Conservation (phyloP, 92 coral and sea anemone genomes). For the Parazoanthus atlanticus region DNA sequence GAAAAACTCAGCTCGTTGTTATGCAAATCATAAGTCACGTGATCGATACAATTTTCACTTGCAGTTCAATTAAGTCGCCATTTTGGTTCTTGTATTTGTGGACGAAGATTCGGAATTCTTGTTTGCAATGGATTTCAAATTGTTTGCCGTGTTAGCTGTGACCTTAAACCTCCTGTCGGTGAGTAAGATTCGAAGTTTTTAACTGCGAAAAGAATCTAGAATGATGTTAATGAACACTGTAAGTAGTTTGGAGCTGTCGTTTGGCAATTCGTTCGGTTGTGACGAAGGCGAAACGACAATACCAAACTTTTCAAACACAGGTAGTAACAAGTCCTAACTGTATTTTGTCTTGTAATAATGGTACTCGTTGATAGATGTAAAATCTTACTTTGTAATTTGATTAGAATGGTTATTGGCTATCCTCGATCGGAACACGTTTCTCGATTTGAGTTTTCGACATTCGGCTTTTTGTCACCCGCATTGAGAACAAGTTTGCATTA, state of each 20-base stretch:
- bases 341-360: neutral
- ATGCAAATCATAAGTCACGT: conserved; percentile 23
- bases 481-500: conserved; percentile 2
- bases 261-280: neutral
- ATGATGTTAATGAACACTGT: neutral
- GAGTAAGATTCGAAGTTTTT: conserved; percentile 33
- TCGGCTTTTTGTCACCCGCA: neutral
- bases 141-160: conserved; percentile 30
- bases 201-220: neutral
- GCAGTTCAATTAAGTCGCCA: conserved; percentile 7
- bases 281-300: conserved; percentile 1
- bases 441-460: neutral
- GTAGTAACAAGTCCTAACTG: neutral
- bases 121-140: conserved; percentile 49
- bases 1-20: neutral
- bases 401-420: neutral
- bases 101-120: neutral
- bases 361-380: neutral
- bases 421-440: neutral
- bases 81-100: conserved; percentile 15
- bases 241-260: neutral
- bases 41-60: conserved; percentile 5
- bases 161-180: conserved; percentile 46
- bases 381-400: neutral
- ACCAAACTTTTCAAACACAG: neutral